Percentiles rank a stretch among this genome's conserved stretches.
These are phyloP conservation scores for Oscheius sp. DNA, from an alignment of 1,140 invertebrate genomes.

Conservation along the genomic window DNA sequence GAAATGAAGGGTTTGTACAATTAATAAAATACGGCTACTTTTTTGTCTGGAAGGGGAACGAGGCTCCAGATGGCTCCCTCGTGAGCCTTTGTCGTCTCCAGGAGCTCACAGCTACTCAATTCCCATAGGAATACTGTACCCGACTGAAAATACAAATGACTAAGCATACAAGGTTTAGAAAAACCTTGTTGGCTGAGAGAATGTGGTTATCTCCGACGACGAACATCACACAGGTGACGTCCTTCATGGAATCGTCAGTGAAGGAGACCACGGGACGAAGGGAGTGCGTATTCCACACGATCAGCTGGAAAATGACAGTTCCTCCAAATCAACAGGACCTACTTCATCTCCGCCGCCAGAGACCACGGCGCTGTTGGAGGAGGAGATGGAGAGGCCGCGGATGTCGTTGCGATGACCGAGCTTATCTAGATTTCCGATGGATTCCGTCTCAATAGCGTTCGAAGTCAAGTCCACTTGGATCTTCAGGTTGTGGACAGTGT, in stretches of 20 bases:
- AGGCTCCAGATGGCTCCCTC: conserved; percentile 75
- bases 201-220: conserved; percentile 86
- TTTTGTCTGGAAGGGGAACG: conserved; percentile 66
- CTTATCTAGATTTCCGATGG: conserved; percentile 54
- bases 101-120: conserved; percentile 15
- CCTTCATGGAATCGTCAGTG: conserved; percentile 42
- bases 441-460: conserved; percentile 32
- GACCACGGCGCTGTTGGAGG: conserved; percentile 69
- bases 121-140: conserved; percentile 72
- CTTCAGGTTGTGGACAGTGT: conserved; percentile 61
- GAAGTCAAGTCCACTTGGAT: conserved; percentile 43
- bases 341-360: conserved; percentile 43
- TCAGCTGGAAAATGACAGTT: not conserved
- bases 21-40: conserved; percentile 47
- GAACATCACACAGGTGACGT: conserved; percentile 72
- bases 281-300: conserved; percentile 35
- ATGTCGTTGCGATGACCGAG: conserved; percentile 86
- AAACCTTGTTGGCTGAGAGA: conserved; percentile 77
- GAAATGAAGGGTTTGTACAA: conserved; percentile 37
- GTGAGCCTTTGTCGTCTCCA: conserved; percentile 70
- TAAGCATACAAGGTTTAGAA: not conserved
- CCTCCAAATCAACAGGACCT: not conserved
- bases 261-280: conserved; percentile 42
- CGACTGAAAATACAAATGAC: conserved; percentile 62
- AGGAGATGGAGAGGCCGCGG: conserved; percentile 80